Percentiles rank a stretch among this genome's conserved stretches.
Evolutionary conservation across 2,888 invertebrate species (phyloP).

Genomic region (Caenorhabditis afra): DNA sequence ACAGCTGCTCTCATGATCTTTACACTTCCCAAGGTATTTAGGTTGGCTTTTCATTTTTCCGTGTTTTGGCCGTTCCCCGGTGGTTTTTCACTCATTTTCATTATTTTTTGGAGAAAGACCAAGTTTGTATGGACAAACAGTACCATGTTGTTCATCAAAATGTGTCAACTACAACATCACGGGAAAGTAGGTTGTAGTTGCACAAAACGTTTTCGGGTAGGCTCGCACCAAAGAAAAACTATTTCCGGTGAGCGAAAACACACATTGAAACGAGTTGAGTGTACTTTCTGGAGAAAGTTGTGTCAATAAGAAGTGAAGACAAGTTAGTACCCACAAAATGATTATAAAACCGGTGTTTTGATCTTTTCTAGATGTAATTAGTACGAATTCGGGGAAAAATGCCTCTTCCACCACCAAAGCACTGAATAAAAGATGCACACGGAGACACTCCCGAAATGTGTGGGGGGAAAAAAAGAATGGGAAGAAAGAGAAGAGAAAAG

Average conservation of each 20-base stretch:
- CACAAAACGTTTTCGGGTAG: constrained; percentile 1
- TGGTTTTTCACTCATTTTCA: neutral
- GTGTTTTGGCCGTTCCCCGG: neutral
- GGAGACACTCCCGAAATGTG: too few relatives aligned
- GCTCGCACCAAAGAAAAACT: neutral
- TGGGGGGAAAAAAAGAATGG: too few relatives aligned
- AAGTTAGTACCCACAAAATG: too few relatives aligned
- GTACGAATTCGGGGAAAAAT: too few relatives aligned
- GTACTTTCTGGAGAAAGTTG: constrained; percentile 21
- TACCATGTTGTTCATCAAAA: constrained; percentile 24
- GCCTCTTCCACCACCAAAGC: too few relatives aligned
- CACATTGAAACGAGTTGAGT: constrained; percentile 31
- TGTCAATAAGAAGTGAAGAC: constrained; percentile 17
- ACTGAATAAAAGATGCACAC: too few relatives aligned
- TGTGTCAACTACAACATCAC: constrained; percentile 30
- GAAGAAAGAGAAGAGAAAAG: too few relatives aligned
- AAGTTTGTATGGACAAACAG: constrained; percentile 22
- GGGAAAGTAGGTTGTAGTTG: constrained; percentile 36
- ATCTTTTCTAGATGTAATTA: too few relatives aligned
- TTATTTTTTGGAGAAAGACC: constrained; percentile 5
- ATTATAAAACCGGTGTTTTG: constrained; percentile 1
- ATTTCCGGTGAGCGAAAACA: constrained; percentile 24
- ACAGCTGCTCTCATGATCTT: neutral
- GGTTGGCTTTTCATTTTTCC: neutral
- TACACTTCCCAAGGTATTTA: neutral